A percentile compares a stretch with the other conserved stretches of the same genome.
Evolutionary conservation across 2,113 vertebrate species (phyloP).

Genomic region (Alouatta palliata): DNA sequence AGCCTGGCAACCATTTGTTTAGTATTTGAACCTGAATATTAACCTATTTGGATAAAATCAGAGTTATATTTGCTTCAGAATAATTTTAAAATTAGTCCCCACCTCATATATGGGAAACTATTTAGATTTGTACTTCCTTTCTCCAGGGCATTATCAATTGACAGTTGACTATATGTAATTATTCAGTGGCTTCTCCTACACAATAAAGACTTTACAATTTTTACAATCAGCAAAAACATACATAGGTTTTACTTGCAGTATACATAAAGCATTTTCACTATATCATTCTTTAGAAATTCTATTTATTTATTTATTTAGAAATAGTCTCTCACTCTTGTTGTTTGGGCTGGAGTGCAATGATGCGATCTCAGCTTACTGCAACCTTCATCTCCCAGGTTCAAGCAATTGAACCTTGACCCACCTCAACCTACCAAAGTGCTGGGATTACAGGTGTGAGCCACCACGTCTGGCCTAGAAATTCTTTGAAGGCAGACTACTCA

Average conservation of each 20-base stretch:
- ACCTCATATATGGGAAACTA: conserved; percentile 16
- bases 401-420: too few relatives aligned
- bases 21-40: conserved; percentile 44
- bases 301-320: too few relatives aligned
- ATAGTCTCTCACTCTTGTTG: too few relatives aligned
- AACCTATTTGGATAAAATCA: conserved; percentile 48
- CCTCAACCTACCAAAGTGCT: too few relatives aligned
- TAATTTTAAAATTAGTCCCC: not conserved
- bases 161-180: not conserved
- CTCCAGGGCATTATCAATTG: not conserved
- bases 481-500: not conserved
- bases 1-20: conserved; percentile 32
- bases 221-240: not conserved
- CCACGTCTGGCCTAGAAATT: not conserved
- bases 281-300: conserved; percentile 20
- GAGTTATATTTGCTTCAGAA: conserved; percentile 45
- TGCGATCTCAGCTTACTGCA: too few relatives aligned
- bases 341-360: too few relatives aligned
- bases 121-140: conserved; percentile 8
- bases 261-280: conserved; percentile 16
- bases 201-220: not conserved
- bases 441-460: not conserved
- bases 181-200: not conserved
- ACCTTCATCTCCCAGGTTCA: too few relatives aligned
- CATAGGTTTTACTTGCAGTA: not conserved